Evolutionary conservation across 2,797 vertebrate genomes (phyloP), one percentile per base, ranked within the genome.

Genomic region (Thaleichthys pacificus): DNA sequence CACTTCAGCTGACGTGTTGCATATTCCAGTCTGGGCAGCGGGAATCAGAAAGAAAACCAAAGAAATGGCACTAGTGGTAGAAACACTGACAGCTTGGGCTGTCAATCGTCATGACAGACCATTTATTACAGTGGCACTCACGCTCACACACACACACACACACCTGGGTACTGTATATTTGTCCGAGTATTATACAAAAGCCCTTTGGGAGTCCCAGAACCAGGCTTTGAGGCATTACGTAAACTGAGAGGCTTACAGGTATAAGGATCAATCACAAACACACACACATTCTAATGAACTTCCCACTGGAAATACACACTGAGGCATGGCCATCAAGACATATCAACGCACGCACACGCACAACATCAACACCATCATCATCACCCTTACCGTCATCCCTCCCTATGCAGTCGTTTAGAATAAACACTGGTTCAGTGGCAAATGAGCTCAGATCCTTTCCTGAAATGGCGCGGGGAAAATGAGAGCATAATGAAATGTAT

Each of bases 401-500:
- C 87, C 87, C 83, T 85, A 88, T 82, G 77, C 81, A 77, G 84
- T 85, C 86, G 80, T 91, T 91, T 89, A 87, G 83, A 82, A 89
- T 86, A 89, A 90, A 87, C 85, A 87, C 76, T 84, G 82, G 85
- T 86, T 87, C 72, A 69, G 80, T 77, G 82, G 89, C 86, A 86
- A 90, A 91, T 83, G 79, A 87, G 85, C 84, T 77, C 67, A 83
- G 84, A 77, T 73, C 77, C 66, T 77, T 90, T 87, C 86, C 85
- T 86, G 85, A 89, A 91, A 69, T 85, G 87, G 79, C 85, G 81
- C 82, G 87, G 84, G 82, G 81, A 82, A 90, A 89, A 69, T 77
- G 74, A 85, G 73, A 28, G 82, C 85, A 89, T 90, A 90, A 92
- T 91, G 87, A 91, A 91, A 91, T 86, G 89, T 89, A 90, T 91